Evolutionary conservation across 1,140 invertebrate species (phyloP), one percentile per base, ranked within the genome.

Genomic region (Plectrocnemia conspersa): DNA sequence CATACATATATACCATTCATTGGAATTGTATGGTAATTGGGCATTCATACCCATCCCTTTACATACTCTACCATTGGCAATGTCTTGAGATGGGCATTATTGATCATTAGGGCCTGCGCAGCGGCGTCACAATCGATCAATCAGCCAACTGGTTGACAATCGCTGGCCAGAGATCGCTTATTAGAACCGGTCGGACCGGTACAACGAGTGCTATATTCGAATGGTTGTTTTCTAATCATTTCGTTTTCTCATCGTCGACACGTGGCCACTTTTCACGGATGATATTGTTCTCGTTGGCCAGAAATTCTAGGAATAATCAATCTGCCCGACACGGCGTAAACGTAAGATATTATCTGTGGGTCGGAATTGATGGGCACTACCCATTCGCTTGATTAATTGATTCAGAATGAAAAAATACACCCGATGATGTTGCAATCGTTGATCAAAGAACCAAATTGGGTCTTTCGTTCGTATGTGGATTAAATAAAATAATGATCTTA

Each of bases 141-240:
- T 47, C 27, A 29, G n/a, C n/a, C 27, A n/a, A n/a, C n/a, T n/a
- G 27, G 27, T 29, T 29, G 27, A 29, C 27, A 29, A 29, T 29
- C n/a, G 6, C 27, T 7, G 27, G 6, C n/a, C 6, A 7, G 27
- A n/a, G 27, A 7, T n/a, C n/a, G n/a, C 6, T 29, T n/a, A 29
- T 29, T 29, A 29, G 27, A 29, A 29, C 27, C 27, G 27, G 27
- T 29, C 27, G 27, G n/a, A 29, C 27, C 27, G n/a, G 27, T n/a
- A 7, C 6, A 7, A n/a, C 27, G n/a, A 29, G 27, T n/a, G n/a
- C 27, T 6, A 6, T n/a, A 6, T 7, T 7, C 6, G n/a, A 29
- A 6, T n/a, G n/a, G 27, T 29, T 29, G 27, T 29, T 29, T 29
- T 29, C 27, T n/a, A 29, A 29, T 29, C 27, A 29, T 29, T n/a